phyloP scores from a whole-genome alignment of 64 coral and sea anemone genomes.

The Stichodactyla mertensii region DNA sequence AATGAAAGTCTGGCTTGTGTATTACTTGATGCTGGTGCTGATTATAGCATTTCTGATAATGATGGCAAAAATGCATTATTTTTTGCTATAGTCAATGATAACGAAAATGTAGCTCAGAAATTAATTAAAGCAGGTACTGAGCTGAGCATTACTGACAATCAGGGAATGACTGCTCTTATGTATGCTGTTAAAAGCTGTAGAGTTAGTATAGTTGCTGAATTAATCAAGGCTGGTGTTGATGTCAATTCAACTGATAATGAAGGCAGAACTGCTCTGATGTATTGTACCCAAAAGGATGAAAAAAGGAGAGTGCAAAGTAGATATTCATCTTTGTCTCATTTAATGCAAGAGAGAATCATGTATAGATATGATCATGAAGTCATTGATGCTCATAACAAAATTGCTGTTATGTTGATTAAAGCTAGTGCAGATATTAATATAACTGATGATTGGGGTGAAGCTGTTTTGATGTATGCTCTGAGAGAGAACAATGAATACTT shows the following conservation, averaged over 20 bases:
- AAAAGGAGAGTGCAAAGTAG: background rate
- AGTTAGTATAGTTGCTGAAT: background rate
- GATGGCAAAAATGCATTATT: background rate
- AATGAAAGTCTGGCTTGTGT: background rate
- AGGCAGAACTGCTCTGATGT: background rate
- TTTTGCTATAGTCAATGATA: background rate
- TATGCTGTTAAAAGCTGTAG: background rate
- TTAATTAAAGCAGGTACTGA: background rate
- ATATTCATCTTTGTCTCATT: no score
- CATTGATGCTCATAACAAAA: background rate
- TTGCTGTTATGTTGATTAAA: background rate
- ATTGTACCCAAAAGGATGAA: background rate
- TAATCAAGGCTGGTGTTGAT: background rate
- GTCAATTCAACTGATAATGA: background rate
- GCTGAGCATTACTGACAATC: background rate
- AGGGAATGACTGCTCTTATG: background rate
- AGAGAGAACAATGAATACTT: background rate
- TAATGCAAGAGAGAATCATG: background rate
- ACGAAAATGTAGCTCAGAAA: background rate
- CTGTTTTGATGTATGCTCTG: background rate
- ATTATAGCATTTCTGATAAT: background rate
- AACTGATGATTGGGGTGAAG: background rate
- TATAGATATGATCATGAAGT: background rate
- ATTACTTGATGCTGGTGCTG: slow-evolving; percentile 2
- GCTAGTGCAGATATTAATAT: background rate